Percentiles rank a stretch among this genome's conserved stretches.
phyloP scores from a whole-genome alignment of 2,113 vertebrate species.

The Apus apus region DNA sequence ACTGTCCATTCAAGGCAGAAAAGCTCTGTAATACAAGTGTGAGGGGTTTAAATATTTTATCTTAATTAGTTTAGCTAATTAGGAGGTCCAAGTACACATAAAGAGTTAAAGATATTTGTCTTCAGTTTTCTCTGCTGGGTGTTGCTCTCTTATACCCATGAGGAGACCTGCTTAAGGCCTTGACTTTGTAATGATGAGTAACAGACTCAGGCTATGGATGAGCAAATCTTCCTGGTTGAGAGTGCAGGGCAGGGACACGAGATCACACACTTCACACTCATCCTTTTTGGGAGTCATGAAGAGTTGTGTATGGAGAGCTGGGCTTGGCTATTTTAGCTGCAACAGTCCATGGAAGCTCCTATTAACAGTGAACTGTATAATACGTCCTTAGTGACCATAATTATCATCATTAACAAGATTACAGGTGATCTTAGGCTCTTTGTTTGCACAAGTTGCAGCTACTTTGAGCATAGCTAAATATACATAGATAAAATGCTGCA shows the following conservation, averaged over 20 bases:
- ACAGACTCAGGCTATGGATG: accelerated
- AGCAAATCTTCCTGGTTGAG: not conserved
- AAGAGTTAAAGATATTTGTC: not conserved
- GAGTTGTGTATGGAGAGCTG: not conserved
- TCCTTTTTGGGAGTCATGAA: not conserved
- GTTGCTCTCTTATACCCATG: not conserved
- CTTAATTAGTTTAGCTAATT: not conserved
- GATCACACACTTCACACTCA: not conserved
- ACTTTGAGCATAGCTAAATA: not conserved
- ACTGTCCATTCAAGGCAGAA: not conserved
- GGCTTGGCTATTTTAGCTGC: not conserved
- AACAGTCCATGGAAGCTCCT: not conserved
- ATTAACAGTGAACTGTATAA: not conserved
- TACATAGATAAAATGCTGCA: not conserved
- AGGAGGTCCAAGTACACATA: not conserved
- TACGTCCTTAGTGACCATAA: not conserved
- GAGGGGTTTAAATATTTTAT: not conserved
- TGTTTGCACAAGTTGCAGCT: not conserved
- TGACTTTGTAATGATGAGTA: not conserved
- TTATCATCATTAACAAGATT: not conserved
- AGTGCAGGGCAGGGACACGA: not conserved
- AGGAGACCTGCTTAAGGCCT: not conserved
- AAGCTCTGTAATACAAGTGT: not conserved
- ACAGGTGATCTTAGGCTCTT: not conserved
- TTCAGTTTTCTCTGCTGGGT: not conserved